Evolutionary conservation across 2,888 invertebrate genomes (phyloP), one percentile per base, ranked within the genome.

Genomic region (Metalampra italica): DNA sequence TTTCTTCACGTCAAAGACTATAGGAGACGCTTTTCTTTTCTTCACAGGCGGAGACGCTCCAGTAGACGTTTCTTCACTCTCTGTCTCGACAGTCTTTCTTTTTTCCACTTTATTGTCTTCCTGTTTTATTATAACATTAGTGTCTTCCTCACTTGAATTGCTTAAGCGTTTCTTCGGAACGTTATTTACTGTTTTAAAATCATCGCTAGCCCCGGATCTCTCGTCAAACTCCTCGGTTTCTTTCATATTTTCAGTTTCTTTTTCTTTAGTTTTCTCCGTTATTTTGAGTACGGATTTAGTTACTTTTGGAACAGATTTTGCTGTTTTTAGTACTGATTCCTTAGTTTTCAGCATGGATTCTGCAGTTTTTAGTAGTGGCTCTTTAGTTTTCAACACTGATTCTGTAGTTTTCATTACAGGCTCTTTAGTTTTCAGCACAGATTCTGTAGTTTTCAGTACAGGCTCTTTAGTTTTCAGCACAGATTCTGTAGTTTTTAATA

Each of bases 1-100:
- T 58, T 53, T 51, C 48, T 38, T 64, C 8, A 85, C 79, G 61
- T 90, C 83, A 60, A 92, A 92, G 37, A 92, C 82, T 49, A 92
- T 92, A 0, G 92, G 92, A 0, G 92, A 92, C 0, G 90, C 91
- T 49, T 78, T 83, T 51, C 82, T 80, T 55, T 82, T 89, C 49
- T 82, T 88, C 0, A 56, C 60, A 12, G 67, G 62, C 1, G 70
- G 68, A 5, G 62, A 50, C 14, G 65, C 57, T 29, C 55, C 47
- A 12, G 7, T 50, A 4, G 46, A 38, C 14, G 42, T 49, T 40
- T 53, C 52, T 13, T 8, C n/a, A 37, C 40, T 52, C 34, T 9
- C 9, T 11, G 15, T 7, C 8, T 46, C 40, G 14, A 13, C 29
- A 12, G 29, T 44, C 12, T 12, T 32, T 32, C 36, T 44, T 41